Evolutionary conservation across 2,113 vertebrate species (phyloP).

Genomic region (Otolemur garnettii): DNA sequence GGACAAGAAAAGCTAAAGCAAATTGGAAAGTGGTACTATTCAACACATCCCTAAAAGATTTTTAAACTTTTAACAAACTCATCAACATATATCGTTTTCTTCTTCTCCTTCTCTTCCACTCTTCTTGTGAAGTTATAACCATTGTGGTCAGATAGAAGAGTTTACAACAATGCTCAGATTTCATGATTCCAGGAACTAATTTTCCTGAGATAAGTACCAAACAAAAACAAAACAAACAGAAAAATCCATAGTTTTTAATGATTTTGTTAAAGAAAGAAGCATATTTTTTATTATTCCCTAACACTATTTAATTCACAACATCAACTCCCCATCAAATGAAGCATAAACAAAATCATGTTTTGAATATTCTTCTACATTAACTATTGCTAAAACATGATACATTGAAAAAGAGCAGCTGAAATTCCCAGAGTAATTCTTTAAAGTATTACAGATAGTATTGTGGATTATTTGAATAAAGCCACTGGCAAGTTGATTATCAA

Average conservation of each 20-base stretch:
- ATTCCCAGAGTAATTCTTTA: neutral
- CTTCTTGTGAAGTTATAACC: neutral
- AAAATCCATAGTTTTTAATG: neutral
- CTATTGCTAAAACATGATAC: neutral
- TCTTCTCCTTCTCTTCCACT: neutral
- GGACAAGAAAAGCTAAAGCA: neutral
- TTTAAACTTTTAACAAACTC: neutral
- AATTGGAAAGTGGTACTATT: neutral
- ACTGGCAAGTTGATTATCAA: neutral
- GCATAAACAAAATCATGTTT: conserved; percentile 37
- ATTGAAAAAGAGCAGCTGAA: neutral
- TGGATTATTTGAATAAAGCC: neutral
- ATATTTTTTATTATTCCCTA: conserved; percentile 38
- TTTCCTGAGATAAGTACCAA: conserved; percentile 35
- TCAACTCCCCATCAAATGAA: conserved; percentile 36
- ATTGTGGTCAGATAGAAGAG: neutral
- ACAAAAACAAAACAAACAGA: neutral
- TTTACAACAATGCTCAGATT: conserved; percentile 28
- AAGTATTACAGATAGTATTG: neutral
- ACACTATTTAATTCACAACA: neutral
- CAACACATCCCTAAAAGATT: neutral
- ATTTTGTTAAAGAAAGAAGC: conserved; percentile 51
- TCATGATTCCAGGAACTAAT: conserved; percentile 12
- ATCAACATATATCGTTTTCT: neutral
- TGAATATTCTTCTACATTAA: neutral